Base-by-base conservation (phyloP, 2,888 invertebrate species). In the Pseudeuparius sepicola region DNA sequence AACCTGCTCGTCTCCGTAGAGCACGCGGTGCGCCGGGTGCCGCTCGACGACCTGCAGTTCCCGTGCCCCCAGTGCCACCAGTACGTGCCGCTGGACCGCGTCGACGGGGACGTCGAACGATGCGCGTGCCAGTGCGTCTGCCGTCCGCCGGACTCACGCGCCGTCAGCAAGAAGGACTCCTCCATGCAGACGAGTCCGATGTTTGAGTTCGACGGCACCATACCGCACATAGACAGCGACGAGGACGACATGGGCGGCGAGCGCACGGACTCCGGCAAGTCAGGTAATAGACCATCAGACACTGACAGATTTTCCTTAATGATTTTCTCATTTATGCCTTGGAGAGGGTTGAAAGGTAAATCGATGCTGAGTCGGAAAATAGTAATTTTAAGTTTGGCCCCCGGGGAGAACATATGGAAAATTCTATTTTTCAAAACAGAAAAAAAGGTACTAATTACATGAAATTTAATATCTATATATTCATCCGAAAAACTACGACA, bases 171-270 rank as follows among this genome's bases (percentile, higher is more conserved):
- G 43, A 61, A 58, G 42, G 65, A 66, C 49, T 56, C 59, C 13
- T 59, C 62, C 23, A 65, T 65, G 37, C 64, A 67, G 49, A 64
- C 66, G 42, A 65, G 65, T 56, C 64, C 72, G 42, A 70, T 73
- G 59, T 77, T 76, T 57, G 77, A 76, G 56, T 64, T 75, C 49
- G 77, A 73, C 33, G 73, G 73, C 16, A 68, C 71, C 26, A 77
- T 78, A 60, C 78, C 78, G 41, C 78, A 78, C 58, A 78, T 78
- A 49, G 78, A 79, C 60, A 78, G 78, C 56, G 78, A 78, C 51
- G 78, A 78, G 49, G 78, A 78, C 55, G 71, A 71, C 46, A 51
- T 52, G 6, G 20, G 20, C 25, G 57, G 57, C 42, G 60, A 60
- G 14, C 56, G 57, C 2, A 47, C 55, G 15, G 54, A 52, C 50